Evolutionary conservation across 1,140 invertebrate species (phyloP).

Genomic region (Thrips palmi): DNA sequence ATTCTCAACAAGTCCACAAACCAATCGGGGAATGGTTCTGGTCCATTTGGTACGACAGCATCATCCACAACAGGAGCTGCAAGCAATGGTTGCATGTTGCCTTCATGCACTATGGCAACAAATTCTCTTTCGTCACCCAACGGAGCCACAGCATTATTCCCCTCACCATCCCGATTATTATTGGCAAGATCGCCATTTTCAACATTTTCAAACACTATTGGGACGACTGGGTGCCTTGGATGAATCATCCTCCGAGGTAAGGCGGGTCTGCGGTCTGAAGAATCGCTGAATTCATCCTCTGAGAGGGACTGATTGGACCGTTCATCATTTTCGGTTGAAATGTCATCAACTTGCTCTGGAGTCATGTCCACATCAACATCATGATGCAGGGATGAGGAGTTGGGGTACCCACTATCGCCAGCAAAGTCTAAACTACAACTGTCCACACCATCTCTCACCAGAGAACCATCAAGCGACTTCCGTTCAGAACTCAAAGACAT

Average conservation of each 20-base stretch:
- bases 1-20: background rate
- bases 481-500: too few relatives aligned
- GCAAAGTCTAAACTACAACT: constrained; percentile 13
- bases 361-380: constrained; percentile 21
- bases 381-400: constrained; percentile 22
- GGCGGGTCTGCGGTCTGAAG: constrained; percentile 10
- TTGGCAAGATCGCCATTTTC: constrained; percentile 34
- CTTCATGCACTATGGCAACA: constrained; percentile 9
- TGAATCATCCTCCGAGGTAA: background rate
- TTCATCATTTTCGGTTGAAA: constrained; percentile 15
- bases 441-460: too few relatives aligned
- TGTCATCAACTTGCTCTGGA: constrained; percentile 17
- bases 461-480: too few relatives aligned
- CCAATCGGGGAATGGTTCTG: too few relatives aligned
- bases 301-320: constrained; percentile 10
- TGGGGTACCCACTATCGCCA: constrained; percentile 31
- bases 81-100: background rate
- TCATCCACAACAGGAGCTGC: constrained; percentile 1
- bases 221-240: background rate
- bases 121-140: constrained; percentile 13
- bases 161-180: constrained; percentile 32
- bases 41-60: too few relatives aligned
- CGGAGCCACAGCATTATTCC: constrained; percentile 26
- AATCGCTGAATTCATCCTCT: constrained; percentile 9
- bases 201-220: constrained; percentile 17